phyloP scores from a whole-genome alignment of 2,888 invertebrate species.

The Pherbina coryleti region DNA sequence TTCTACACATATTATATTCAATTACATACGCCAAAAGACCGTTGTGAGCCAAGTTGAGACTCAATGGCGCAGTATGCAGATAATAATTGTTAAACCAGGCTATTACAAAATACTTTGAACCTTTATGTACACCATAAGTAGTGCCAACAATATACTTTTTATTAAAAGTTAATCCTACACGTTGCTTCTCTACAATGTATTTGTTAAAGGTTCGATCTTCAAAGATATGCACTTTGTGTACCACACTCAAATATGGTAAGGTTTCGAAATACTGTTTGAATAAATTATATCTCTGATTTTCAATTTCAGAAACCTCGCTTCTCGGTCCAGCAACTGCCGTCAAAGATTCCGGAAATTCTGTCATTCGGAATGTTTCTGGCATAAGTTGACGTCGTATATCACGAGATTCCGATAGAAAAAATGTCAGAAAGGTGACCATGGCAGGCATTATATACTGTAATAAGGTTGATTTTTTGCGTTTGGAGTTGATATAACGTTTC shows the following conservation, averaged over 20 bases:
- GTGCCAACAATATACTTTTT: conserved; percentile 23
- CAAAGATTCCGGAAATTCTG: not conserved
- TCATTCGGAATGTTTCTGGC: not conserved
- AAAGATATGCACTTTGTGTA: not conserved
- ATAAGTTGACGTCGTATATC: not conserved
- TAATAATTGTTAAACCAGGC: conserved; percentile 58
- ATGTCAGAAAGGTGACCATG: not conserved
- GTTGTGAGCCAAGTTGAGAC: conserved; percentile 55
- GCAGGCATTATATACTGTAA: conserved; percentile 15
- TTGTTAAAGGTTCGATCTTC: not conserved
- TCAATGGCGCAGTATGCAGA: conserved; percentile 53
- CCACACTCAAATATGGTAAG: not conserved
- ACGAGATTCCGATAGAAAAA: not conserved
- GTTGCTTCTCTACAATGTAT: not conserved
- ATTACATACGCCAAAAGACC: conserved; percentile 51
- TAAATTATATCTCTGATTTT: not conserved
- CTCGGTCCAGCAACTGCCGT: not conserved
- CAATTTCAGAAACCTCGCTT: not conserved
- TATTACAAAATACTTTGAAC: not conserved
- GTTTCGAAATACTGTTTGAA: not conserved
- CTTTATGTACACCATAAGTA: too few species aligned
- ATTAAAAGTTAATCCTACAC: conserved; percentile 52
- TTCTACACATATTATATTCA: not conserved
- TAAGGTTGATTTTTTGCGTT: not conserved
- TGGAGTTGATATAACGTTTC: conserved; percentile 63